Evolutionary conservation across 2,888 invertebrate genomes (phyloP), one percentile per base, ranked within the genome.

Genomic region (Incurvaria masculella): DNA sequence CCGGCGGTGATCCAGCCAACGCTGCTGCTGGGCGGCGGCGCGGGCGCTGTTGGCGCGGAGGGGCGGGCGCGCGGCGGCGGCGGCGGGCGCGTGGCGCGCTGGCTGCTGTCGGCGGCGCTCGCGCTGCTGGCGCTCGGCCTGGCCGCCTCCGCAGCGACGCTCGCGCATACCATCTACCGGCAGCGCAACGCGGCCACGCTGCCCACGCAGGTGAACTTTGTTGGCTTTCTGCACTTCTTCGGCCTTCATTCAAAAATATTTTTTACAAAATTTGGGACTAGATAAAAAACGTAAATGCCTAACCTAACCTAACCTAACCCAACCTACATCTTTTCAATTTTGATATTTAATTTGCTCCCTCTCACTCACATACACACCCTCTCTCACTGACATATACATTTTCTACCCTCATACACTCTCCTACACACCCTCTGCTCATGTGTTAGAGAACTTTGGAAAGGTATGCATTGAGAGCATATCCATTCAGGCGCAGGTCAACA

Each of bases 1-100:
- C 67, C 72, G 21, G 71, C 75, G 1, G 72, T 75, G 45, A 72
- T 74, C 54, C 75, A 75, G 53, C 75, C 75, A 1, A 72, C 70
- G 21, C 51, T 72, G n/a, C 61, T 74, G 42, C 69, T 70, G 21
- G 69, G 72, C 50, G 53, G 61, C 27, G 47, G 53, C 10, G 53
- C 55, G 3, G 56, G 55, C 16, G 53, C 49, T 19, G 56, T 55
- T 8, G 55, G 54, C 47, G 57, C 38, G 45, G 48, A 19, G 27
- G 42, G 40, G 45, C 41, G 38, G 45, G 5, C 55, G 18, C 3
- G 17, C 2, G 11, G 39, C 14, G 10, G 43, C 3, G 4, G 19
- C 33, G 23, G 40, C 18, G 26, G 27, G 21, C 38, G 26, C 26
- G 43, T 14, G 20, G 5, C 23, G 2, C n/a, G n/a, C n/a, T n/a